Base-by-base conservation (phyloP, 2,113 vertebrate genomes). In the Butorides virescens region DNA sequence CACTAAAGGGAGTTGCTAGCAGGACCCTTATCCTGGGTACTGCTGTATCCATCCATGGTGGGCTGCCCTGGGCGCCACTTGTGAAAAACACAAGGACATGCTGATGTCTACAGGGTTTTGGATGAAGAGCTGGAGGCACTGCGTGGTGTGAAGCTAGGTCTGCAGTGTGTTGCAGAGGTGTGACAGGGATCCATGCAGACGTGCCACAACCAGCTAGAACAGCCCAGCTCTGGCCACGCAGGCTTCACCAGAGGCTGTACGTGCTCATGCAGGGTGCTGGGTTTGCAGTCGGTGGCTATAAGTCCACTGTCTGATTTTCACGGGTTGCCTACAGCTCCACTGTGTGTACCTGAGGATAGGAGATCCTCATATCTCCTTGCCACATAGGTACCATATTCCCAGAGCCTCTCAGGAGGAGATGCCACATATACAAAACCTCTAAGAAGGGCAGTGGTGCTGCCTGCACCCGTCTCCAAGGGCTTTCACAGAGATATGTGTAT, bases 91-190 rank as follows among this genome's bases (percentile, higher is more conserved):
- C 14, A 46, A 34, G n/a, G 25, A 55, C 49, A 16, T 20, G 18
- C 17, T 72, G 34, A 39, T 5, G 25, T 76, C 27, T 90, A 7
- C 27, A 62, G 23, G 36, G 34, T 39, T 75, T 75, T 82, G 44
- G 27, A 81, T 77, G 23, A 71, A 74, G 37, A 49, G 37, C 55
- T 77, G 63, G 29, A 78, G 50, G 7, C 39, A 62, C 13, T 22
- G 16, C 17, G 29, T 39, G n/a, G 3, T 44, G 29, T 76, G 59
- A 62, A 62, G 39, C 5, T 29, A 73, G 15, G 4, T 62, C 75
- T 92, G 46, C 15, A 34, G 36, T 0, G 0, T 1, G 0, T 49
- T 80, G 46, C 65, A 84, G 68, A 63, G 46, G 4, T 39, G 58
- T 72, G 44, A 47, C 30, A 55, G 37, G 67, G 10, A 27, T 79